A percentile compares a stretch with the other conserved stretches of the same genome.
These are phyloP conservation scores for Bujurquina vittata DNA, from an alignment of 2,113 vertebrate species.

Conservation along the genomic window DNA sequence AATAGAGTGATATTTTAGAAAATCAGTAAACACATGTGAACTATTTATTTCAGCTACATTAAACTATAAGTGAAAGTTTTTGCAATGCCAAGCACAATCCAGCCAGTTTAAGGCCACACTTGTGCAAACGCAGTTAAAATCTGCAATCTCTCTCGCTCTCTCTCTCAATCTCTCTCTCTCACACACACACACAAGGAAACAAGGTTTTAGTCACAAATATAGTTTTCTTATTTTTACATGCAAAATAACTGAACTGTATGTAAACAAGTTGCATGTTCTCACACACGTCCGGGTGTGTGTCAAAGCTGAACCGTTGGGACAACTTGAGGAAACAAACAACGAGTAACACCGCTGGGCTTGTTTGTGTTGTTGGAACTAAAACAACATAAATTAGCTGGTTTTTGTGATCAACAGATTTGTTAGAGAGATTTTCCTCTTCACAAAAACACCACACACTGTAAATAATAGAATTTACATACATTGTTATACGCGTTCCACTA, in stretches of 20 bases:
- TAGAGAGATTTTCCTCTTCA: background rate
- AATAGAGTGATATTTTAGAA: background rate
- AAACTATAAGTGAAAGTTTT: background rate
- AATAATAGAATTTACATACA: background rate
- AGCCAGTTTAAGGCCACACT: background rate
- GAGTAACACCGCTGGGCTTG: background rate
- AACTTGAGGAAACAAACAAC: background rate
- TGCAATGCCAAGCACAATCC: background rate
- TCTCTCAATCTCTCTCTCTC: no score
- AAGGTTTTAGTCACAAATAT: background rate
- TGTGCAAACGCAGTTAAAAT: background rate
- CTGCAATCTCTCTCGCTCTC: no score
- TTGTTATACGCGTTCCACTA: background rate
- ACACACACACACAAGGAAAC: background rate
- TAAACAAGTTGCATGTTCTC: background rate
- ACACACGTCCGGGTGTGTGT: background rate
- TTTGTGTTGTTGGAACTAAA: fast-evolving
- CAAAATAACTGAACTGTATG: background rate
- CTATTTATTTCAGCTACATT: background rate
- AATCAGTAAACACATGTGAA: background rate
- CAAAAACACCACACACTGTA: background rate
- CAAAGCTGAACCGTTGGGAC: background rate
- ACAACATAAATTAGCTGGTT: background rate
- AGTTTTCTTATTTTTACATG: background rate
- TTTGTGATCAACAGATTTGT: background rate